Evolutionary conservation across 1,140 invertebrate species (phyloP).

Genomic region (Pachyrhynchus sulphureomaculatus): DNA sequence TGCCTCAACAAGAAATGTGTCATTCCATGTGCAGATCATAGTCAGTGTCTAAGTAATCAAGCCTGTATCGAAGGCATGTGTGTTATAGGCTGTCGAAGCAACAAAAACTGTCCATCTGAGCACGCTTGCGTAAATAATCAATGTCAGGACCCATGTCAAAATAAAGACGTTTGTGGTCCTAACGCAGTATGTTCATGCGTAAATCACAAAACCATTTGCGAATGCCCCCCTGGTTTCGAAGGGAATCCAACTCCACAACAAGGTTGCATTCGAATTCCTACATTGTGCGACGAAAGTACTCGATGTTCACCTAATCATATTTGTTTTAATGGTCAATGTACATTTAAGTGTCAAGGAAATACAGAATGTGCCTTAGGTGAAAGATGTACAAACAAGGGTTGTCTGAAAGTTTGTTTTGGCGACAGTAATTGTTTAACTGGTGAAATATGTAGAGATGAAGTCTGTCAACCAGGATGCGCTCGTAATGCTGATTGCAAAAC

Average conservation of each 20-base stretch:
- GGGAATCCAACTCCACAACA: conserved; percentile 86
- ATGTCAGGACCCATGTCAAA: conserved; percentile 80
- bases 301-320: conserved; percentile 72
- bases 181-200: conserved; percentile 78
- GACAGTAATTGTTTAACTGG: conserved; percentile 87
- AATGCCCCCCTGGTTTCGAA: conserved; percentile 79
- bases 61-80: conserved; percentile 81
- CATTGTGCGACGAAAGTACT: conserved; percentile 61
- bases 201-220: conserved; percentile 71
- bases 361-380: conserved; percentile 78
- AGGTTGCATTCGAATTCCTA: conserved; percentile 78
- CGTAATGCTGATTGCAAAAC: conserved; percentile 76
- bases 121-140: conserved; percentile 81
- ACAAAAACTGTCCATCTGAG: conserved; percentile 72
- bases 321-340: conserved; percentile 74
- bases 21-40: conserved; percentile 73
- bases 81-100: conserved; percentile 77
- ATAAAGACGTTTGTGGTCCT: conserved; percentile 75
- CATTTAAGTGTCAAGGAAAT: conserved; percentile 70
- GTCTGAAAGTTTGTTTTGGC: conserved; percentile 82
- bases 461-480: conserved; percentile 80
- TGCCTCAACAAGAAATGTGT: conserved; percentile 78
- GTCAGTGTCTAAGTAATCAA: conserved; percentile 75
- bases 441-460: conserved; percentile 79
- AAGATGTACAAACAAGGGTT: conserved; percentile 75